Evolutionary conservation across 2,797 vertebrate genomes (phyloP).

Genomic region (Rhincodon typus): DNA sequence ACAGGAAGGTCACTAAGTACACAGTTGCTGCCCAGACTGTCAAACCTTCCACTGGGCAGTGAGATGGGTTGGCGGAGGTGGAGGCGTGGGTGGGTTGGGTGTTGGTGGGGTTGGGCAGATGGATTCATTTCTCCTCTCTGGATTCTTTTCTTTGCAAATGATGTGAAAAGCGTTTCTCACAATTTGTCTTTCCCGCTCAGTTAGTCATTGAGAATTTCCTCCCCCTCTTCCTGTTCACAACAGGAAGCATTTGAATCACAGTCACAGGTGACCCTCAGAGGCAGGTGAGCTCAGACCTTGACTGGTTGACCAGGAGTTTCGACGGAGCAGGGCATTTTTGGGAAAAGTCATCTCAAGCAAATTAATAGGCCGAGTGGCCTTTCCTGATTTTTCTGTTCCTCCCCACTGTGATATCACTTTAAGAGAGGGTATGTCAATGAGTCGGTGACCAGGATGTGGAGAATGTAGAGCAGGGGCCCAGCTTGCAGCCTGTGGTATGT

Average conservation of each 20-base stretch:
- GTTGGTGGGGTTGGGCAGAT: too few relatives aligned
- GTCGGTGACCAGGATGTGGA: too few relatives aligned
- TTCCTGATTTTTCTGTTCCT: neutral
- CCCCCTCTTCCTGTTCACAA: neutral
- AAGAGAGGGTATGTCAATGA: too few relatives aligned
- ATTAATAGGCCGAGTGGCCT: neutral
- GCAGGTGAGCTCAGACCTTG: neutral
- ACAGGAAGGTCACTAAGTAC: neutral
- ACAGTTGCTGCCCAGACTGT: neutral
- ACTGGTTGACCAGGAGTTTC: neutral
- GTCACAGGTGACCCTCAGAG: neutral
- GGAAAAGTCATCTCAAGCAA: neutral
- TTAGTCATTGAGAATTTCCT: neutral
- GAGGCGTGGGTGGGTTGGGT: too few relatives aligned
- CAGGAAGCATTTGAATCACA: neutral
- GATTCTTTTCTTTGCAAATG: neutral
- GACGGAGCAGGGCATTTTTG: neutral
- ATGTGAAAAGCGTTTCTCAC: neutral
- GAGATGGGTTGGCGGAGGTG: neutral
- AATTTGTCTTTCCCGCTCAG: neutral
- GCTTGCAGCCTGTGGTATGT: too few relatives aligned
- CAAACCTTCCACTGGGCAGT: neutral
- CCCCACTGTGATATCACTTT: too few relatives aligned
- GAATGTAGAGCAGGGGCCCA: too few relatives aligned
- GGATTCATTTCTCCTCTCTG: neutral